phyloP scores from a whole-genome alignment of 2,113 vertebrate genomes.

The Glaucomys volans region DNA sequence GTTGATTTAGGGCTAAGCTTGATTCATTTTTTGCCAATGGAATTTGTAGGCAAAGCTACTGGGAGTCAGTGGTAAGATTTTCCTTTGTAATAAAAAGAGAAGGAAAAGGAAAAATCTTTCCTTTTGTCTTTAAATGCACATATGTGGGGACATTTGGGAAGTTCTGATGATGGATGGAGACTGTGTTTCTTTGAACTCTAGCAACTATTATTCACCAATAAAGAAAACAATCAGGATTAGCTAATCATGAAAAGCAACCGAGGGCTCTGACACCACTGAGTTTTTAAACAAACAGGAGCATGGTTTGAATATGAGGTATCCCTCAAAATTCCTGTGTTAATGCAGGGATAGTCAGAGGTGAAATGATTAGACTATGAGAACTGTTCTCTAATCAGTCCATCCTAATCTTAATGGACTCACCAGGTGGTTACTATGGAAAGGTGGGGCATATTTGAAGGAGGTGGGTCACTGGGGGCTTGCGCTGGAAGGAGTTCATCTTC shows the following conservation, averaged over 20 bases:
- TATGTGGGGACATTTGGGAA: neutral
- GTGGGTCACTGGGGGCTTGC: too few species aligned
- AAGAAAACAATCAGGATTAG: conserved; percentile 19
- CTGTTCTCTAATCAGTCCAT: too few species aligned
- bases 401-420: too few species aligned
- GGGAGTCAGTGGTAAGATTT: neutral
- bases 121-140: neutral
- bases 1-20: neutral
- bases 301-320: too few species aligned
- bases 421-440: too few species aligned
- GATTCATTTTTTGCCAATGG: neutral
- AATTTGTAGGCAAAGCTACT: neutral
- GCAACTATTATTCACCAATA: neutral
- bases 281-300: neutral
- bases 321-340: too few species aligned
- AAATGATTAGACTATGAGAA: too few species aligned
- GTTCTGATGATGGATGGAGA: neutral
- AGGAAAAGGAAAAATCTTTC: neutral
- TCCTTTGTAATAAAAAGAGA: conserved; percentile 40
- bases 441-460: too few species aligned
- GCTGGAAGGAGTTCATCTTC: too few species aligned
- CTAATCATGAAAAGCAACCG: neutral
- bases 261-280: neutral
- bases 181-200: conserved; percentile 6
- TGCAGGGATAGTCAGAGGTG: too few species aligned